Base-by-base conservation (phyloP, 1,140 invertebrate species). In the Musca vetustissima region DNA sequence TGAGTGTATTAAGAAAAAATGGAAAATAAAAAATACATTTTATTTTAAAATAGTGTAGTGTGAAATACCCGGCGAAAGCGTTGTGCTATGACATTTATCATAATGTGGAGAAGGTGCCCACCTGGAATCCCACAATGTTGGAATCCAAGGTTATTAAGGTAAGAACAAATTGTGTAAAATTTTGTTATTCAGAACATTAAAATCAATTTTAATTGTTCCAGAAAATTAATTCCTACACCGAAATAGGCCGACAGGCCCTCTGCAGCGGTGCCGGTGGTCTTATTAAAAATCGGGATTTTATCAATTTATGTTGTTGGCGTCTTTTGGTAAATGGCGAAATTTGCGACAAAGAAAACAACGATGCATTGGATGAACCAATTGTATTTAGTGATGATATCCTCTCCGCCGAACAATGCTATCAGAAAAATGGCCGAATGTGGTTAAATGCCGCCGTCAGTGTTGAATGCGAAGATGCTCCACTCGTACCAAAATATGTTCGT, bases 261-360 rank as follows among this genome's bases (percentile, higher is more conserved):
- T 85, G 87, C 7, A 88, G 90, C 50, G 90, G 88, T 1, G 92
- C 88, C 1, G 87, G 89, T 48, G 93, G 93, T 22, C 85, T 93
- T 11, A 90, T 96, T 0, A 86, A 90, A 6, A 89, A 91, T 52
- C 86, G 94, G n/a, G 94, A 96, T 85, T 96, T 95, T 84, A 88
- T 95, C 2, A 92, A 88, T 76, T 74, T 96, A 13, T 85, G 93
- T 13, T 87, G 87, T 72, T 90, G 89, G 82, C 85, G 83, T 7
- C 73, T 84, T 11, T 82, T 83, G 47, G 85, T 87, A 25, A 84
- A 87, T 71, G 85, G 83, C 68, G 83, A 83, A 69, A 83, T 88
- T 8, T 84, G 77, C 22, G 78, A 79, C n/a, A 75, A 78, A 7
- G 13, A 4, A 7, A 43, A 1, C 11, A 52, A 32, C n/a, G 25